Base-by-base conservation (phyloP, 2,113 vertebrate species). In the Sebastes fasciatus region DNA sequence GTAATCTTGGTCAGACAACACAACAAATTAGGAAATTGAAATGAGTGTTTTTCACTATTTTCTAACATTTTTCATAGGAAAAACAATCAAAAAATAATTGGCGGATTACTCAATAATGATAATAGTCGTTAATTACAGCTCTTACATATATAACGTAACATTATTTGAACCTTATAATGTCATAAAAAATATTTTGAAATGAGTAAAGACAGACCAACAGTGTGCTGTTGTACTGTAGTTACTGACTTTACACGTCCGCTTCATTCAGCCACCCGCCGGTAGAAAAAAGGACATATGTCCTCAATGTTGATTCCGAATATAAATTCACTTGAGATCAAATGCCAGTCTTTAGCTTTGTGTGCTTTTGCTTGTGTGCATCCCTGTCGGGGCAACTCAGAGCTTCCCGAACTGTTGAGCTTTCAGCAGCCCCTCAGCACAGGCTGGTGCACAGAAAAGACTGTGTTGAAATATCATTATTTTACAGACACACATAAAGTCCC, bases 401-500 rank as follows among this genome's bases (percentile, higher is more conserved):
- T 70, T 74, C 63, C 58, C 79, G 61, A 79, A 55, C 70, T 75
- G 72, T 84, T 74, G 51, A 80, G 74, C 74, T 61, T 21, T 70
- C 77, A 34, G 17, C 58, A 79, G 42, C 62, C 67, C 26, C 45
- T 79, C 1, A 46, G 79, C 52, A 34, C 19, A 73, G 26, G n/a
- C 54, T 72, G 45, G 51, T 60, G 63, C 76, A 48, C n/a, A 69
- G 69, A n/a, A 46, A 77, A 80, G 58, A 77, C 52, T 80, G 23
- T 21, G 61, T 79, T 51, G 62, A 79, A 87, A 84, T 87, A 84
- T 92, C 79, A 85, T 86, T 88, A 90, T 89, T 89, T 89, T 79
- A 89, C 85, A 85, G 80, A 86, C 80, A 14, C 80, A 49, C 84
- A 78, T 80, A 88, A 75, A 78, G 80, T 86, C 77, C 67, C 69